Evolutionary conservation across 1,140 invertebrate genomes (phyloP).

Genomic region (Melanaphis sacchari): DNA sequence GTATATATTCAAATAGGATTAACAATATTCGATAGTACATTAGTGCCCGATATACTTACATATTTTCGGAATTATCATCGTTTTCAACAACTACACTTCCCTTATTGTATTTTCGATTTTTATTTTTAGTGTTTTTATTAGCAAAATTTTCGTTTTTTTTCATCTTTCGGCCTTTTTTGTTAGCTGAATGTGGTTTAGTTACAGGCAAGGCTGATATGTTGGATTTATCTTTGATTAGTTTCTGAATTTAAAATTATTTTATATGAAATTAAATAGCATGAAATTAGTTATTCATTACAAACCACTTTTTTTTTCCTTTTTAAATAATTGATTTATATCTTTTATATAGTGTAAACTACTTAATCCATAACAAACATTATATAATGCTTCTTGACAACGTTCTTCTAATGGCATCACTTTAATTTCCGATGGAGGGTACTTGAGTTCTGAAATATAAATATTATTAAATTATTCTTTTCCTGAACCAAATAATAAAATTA

Average conservation of each 20-base stretch:
- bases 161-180: neutral
- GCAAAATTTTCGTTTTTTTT: constrained; percentile 60
- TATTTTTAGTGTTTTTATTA: constrained; percentile 16
- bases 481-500: neutral
- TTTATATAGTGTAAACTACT: constrained; percentile 72
- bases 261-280: neutral
- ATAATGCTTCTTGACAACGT: constrained; percentile 72
- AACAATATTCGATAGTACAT: neutral
- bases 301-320: constrained; percentile 61
- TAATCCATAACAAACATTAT: constrained; percentile 73
- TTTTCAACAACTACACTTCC: neutral
- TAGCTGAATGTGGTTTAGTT: constrained; percentile 22
- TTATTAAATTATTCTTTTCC: neutral
- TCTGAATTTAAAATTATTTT: neutral
- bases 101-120: constrained; percentile 38
- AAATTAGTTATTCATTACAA: neutral
- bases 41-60: neutral
- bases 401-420: constrained; percentile 70
- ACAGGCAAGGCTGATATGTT: neutral
- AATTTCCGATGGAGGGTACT: constrained; percentile 66
- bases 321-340: constrained; percentile 59
- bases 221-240: neutral
- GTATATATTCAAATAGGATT: neutral
- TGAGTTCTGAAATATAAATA: constrained; percentile 56
- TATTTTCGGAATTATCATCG: neutral